Evolutionary conservation across 2,113 vertebrate species (phyloP).

Genomic region (Anser cygnoides): DNA sequence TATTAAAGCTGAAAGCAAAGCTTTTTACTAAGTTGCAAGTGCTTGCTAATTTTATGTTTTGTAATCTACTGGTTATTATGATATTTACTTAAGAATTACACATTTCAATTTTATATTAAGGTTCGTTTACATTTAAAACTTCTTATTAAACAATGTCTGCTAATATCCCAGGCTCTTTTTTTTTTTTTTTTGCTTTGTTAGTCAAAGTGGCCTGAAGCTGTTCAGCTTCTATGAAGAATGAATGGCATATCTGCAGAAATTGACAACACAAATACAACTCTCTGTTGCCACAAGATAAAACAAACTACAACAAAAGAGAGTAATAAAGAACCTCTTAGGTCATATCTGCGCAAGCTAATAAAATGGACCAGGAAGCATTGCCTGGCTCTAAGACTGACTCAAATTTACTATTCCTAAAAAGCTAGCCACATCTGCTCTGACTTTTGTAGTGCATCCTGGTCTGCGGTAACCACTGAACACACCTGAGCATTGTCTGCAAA

Average conservation of each 20-base stretch:
- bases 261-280: neutral
- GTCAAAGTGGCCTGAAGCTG: neutral
- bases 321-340: neutral
- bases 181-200: neutral
- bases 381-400: neutral
- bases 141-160: neutral
- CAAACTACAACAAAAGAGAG: neutral
- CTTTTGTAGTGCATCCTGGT: neutral
- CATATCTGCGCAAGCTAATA: neutral
- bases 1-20: neutral
- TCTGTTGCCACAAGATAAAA: neutral
- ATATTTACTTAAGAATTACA: neutral
- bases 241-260: neutral
- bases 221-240: neutral
- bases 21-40: neutral
- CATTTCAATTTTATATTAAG: neutral
- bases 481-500: neutral
- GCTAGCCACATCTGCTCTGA: neutral
- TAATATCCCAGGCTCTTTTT: neutral
- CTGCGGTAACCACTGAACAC: neutral
- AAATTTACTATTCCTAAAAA: neutral
- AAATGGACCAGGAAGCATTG: neutral
- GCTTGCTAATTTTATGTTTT: neutral
- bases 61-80: neutral
- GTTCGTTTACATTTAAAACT: neutral